Conservation (phyloP, 2,888 invertebrate species). For the Coenonympha arcania region DNA sequence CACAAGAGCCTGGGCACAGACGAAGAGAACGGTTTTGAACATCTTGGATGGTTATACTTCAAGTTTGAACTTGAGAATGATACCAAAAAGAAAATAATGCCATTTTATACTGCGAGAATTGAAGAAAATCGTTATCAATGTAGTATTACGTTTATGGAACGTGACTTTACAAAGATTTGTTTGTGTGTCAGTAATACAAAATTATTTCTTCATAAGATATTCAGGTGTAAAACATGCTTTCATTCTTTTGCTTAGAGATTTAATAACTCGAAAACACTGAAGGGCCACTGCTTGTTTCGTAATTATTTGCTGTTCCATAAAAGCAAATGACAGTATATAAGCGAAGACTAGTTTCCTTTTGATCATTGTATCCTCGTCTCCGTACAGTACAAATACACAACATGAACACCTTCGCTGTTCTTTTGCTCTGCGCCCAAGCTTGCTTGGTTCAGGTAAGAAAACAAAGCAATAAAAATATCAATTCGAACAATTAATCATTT, state of each 20-base stretch:
- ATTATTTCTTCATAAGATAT: too few relatives aligned
- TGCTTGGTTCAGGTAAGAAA: conserved; percentile 1
- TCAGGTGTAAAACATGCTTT: too few relatives aligned
- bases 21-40: conserved; percentile 16
- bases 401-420: conserved; percentile 11
- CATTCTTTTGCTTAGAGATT: too few relatives aligned
- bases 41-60: conserved; percentile 11
- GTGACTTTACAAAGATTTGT: neutral
- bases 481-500: too few relatives aligned
- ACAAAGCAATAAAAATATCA: too few relatives aligned
- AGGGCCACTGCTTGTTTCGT: too few relatives aligned
- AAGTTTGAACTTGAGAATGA: neutral
- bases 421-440: conserved; percentile 29
- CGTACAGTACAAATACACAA: neutral
- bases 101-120: neutral
- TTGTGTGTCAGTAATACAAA: neutral
- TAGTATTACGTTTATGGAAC: neutral
- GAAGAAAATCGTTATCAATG: neutral
- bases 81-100: neutral
- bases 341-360: neutral
- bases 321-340: conserved; percentile 4
- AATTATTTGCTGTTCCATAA: too few relatives aligned
- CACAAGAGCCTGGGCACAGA: conserved; percentile 20
- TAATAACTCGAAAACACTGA: neutral
- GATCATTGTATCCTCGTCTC: neutral